Evolutionary conservation across 2,797 vertebrate genomes (phyloP).

Genomic region (Coracias cyanogaster): DNA sequence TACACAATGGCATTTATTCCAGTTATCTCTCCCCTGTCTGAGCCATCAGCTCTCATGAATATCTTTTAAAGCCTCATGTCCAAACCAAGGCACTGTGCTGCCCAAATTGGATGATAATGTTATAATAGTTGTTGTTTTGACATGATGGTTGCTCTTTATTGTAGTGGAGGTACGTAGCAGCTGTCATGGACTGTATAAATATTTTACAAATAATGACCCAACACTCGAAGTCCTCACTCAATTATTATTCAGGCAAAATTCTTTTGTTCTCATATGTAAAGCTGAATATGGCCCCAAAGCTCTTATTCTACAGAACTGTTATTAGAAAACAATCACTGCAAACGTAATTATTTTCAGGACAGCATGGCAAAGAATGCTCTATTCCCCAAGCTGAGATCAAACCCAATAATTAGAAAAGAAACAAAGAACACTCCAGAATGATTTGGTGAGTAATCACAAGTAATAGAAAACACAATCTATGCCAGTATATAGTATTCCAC

Average conservation of each 20-base stretch:
- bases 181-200: conserved; percentile 1
- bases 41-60: not conserved
- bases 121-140: not conserved
- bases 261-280: conserved; percentile 28
- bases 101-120: not conserved
- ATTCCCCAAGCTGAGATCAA: conserved; percentile 47
- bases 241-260: conserved; percentile 26
- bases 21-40: not conserved
- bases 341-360: conserved; percentile 58
- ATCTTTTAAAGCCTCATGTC: not conserved
- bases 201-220: conserved; percentile 16
- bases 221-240: not conserved
- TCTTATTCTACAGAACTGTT: not conserved
- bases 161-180: not conserved
- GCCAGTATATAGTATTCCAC: not conserved
- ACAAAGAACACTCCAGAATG: not conserved
- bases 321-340: conserved; percentile 54
- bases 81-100: not conserved
- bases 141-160: not conserved
- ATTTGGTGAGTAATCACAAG: conserved; percentile 51
- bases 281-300: conserved; percentile 8
- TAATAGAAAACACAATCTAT: conserved; percentile 40
- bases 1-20: not conserved
- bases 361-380: conserved; percentile 27
- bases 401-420: conserved; percentile 27